phyloP scores from a whole-genome alignment of 2,888 invertebrate species.

The Troides aeacus region DNA sequence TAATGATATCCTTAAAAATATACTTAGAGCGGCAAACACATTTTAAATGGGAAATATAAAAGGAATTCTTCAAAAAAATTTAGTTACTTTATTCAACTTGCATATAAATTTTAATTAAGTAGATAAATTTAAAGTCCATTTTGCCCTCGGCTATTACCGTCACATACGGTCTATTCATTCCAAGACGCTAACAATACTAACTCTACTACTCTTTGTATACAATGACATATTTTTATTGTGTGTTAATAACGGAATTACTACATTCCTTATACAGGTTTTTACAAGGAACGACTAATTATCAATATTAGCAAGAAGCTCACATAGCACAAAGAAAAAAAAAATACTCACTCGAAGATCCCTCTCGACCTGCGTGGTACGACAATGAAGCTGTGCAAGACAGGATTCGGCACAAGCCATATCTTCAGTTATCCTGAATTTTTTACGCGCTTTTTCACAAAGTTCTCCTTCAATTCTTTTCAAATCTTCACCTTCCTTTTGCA shows the following conservation, averaged over 20 bases:
- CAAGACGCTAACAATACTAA: too few species aligned
- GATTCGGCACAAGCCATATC: conserved; percentile 48
- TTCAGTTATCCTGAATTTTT: conserved; percentile 47
- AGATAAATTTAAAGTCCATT: too few species aligned
- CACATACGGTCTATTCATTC: too few species aligned
- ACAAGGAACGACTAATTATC: background rate
- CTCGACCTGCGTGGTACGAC: conserved; percentile 53
- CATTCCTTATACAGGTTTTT: background rate
- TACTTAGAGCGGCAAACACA: too few species aligned
- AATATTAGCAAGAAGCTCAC: background rate
- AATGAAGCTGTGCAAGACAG: conserved; percentile 50
- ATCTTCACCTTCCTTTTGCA: conserved; percentile 43
- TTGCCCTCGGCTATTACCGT: too few species aligned
- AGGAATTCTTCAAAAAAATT: too few species aligned
- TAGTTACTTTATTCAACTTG: too few species aligned
- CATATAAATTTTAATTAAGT: too few species aligned
- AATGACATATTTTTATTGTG: background rate
- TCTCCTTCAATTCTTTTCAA: conserved; percentile 48
- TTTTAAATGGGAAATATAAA: too few species aligned
- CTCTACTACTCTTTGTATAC: background rate
- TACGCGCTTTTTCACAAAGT: conserved; percentile 49
- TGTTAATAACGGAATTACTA: background rate
- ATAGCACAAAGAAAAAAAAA: background rate
- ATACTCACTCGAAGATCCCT: conserved; percentile 56
- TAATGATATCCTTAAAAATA: too few species aligned